These are phyloP conservation scores for Bolinopsis microptera DNA, from an alignment of 37 sponge, comb jelly and placozoan species.

Conservation along the genomic window DNA sequence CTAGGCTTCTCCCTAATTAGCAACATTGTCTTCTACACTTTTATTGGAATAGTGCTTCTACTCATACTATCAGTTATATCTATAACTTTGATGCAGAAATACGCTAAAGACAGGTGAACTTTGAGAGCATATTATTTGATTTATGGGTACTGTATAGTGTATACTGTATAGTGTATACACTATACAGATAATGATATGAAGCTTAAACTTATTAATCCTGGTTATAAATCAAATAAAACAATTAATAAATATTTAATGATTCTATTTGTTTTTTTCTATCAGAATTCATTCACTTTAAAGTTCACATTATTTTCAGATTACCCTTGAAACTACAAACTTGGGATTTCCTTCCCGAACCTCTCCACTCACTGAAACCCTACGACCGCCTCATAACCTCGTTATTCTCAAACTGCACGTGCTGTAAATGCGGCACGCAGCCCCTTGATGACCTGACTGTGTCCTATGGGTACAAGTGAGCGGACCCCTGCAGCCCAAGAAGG, in stretches of 20 bases:
- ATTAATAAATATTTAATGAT: no score
- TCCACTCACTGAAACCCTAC: conserved; percentile 22
- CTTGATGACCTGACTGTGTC: background rate
- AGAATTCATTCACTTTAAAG: no score
- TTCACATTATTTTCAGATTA: no score
- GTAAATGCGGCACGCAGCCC: background rate
- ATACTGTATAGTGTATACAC: no score
- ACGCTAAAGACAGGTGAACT: background rate
- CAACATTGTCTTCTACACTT: background rate
- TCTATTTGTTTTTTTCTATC: no score
- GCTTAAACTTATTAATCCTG: no score
- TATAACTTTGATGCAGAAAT: background rate
- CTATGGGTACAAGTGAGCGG: background rate
- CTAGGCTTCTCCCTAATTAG: background rate
- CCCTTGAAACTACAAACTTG: background rate
- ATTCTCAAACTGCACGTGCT: background rate
- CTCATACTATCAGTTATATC: background rate
- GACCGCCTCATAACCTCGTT: background rate
- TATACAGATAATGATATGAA: no score
- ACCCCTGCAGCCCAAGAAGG: no score
- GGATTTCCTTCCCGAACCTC: background rate
- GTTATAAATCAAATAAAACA: no score
- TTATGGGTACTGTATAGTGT: no score
- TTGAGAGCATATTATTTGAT: no score
- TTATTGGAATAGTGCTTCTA: background rate